Evolutionary conservation across 2,797 vertebrate species (phyloP), one percentile per base, ranked within the genome.

Genomic region (Danio albolineatus): DNA sequence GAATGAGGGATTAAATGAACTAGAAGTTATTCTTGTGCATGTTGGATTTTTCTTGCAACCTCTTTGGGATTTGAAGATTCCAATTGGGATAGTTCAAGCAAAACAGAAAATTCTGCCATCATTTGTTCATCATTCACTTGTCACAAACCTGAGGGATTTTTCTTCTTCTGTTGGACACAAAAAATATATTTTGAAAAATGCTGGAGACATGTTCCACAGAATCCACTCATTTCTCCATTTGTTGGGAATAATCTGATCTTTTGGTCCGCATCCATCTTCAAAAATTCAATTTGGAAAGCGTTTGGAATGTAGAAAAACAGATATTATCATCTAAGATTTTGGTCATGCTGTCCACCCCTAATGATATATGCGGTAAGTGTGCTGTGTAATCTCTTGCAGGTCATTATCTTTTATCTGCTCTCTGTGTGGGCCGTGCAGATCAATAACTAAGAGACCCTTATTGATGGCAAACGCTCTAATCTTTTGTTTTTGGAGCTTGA

Each of bases 401-500:
- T 57, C 74, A 56, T 36, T 77, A 67, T 56, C 44, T 78, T 21
- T 70, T 51, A n/a, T 70, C 81, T 80, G 78, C 64, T 85, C 84
- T 67, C 87, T 87, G 78, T 82, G 86, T 49, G 53, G 53, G 51
- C 65, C 10, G 76, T 86, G 82, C 2, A 78, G 14, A 90, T 93
- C 91, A 85, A 91, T 93, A 71, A 2, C 46, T 72, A 17, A 69
- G 77, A 53, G 59, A 46, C 59, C 16, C 19, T 54, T 60, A 49
- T 64, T 79, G 67, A 79, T 73, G 59, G 69, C 46, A 49, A 51
- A 71, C 0, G 64, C 78, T 74, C 71, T 72, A 78, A 66, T 81
- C 71, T 80, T 85, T 87, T 88, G 82, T 89, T 84, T 61, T 73
- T 5, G 80, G 82, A 86, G 84, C 89, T 85, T 67, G 54, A 90